Percentiles rank a stretch among this genome's conserved stretches.
Conservation (phyloP, 2,113 vertebrate species). For the Merops nubicus region DNA sequence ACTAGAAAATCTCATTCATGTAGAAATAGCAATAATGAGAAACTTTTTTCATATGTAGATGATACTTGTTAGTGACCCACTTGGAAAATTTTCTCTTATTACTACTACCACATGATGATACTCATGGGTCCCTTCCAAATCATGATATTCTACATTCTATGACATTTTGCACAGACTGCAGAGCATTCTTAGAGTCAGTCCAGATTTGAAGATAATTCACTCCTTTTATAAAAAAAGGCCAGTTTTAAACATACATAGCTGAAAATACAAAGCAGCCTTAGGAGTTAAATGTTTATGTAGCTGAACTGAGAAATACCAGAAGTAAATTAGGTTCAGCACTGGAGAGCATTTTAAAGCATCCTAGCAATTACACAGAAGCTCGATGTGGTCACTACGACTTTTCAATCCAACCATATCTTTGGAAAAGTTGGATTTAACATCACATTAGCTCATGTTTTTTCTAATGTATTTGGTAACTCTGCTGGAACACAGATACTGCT, state of each 20-base stretch:
- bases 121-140: not conserved
- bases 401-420: not conserved
- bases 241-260: not conserved
- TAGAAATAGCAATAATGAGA: not conserved
- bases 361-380: not conserved
- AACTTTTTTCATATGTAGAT: not conserved
- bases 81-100: not conserved
- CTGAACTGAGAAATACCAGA: not conserved
- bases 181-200: not conserved
- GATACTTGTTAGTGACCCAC: not conserved
- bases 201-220: not conserved
- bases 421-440: not conserved
- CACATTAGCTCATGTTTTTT: not conserved
- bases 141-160: not conserved
- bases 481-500: constrained; percentile 13
- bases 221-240: not conserved
- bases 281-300: not conserved
- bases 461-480: not conserved
- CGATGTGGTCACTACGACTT: not conserved
- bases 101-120: not conserved
- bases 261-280: not conserved
- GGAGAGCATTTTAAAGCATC: not conserved
- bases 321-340: not conserved
- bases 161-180: not conserved
- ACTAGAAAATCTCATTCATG: not conserved